phyloP scores from a whole-genome alignment of 2,888 invertebrate species.

The Deroplatys truncata region DNA sequence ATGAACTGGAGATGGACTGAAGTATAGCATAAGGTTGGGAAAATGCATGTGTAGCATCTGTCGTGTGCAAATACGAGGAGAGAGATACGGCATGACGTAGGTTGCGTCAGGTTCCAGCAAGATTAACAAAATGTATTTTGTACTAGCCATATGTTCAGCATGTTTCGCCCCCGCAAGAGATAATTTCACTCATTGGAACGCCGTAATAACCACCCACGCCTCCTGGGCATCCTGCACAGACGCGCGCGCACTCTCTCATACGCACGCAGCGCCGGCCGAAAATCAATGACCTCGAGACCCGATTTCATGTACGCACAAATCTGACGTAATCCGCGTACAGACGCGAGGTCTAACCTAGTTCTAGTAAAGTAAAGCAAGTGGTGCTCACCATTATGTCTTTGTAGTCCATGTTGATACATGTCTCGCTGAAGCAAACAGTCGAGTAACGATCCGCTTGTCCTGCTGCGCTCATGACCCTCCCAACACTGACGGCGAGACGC shows the following conservation, averaged over 20 bases:
- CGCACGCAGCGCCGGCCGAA: background rate
- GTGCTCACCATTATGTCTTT: conserved; percentile 21
- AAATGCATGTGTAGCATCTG: too few relatives aligned
- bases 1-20: too few relatives aligned
- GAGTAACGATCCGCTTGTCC: background rate
- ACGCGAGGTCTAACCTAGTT: background rate
- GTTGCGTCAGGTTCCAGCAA: background rate
- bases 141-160: background rate
- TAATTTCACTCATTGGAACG: background rate
- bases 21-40: too few relatives aligned
- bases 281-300: background rate
- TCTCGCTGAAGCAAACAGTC: conserved; percentile 28
- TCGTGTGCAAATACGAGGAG: background rate
- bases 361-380: background rate
- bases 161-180: background rate
- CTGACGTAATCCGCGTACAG: background rate
- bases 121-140: background rate
- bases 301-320: background rate
- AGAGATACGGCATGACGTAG: background rate
- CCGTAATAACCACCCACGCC: background rate
- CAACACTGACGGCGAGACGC: conserved; percentile 22
- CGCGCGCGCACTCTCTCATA: background rate
- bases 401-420: conserved; percentile 33
- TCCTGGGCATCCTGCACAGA: background rate
- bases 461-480: conserved; percentile 28